Conservation (phyloP, 2,888 invertebrate genomes). For the Cheilosia soror region DNA sequence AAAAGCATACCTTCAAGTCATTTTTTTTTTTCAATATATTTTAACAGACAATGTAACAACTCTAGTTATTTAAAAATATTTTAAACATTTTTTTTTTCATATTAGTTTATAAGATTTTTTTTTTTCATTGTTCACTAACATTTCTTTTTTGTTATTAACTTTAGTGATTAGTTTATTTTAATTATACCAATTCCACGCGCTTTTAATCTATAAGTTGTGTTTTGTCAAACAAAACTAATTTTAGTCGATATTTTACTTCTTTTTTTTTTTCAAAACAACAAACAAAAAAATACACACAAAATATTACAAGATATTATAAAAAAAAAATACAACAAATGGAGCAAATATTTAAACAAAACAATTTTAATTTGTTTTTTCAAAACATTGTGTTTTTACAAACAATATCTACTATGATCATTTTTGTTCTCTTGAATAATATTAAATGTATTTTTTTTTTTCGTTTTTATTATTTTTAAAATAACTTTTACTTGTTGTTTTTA, state of each 20-base stretch:
- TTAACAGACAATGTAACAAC: constrained; percentile 72
- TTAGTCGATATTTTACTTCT: constrained; percentile 85
- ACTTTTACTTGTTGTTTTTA: constrained; percentile 73
- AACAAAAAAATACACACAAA: constrained; percentile 50
- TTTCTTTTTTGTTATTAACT: constrained; percentile 78
- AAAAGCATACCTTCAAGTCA: constrained; percentile 78
- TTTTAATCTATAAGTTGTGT: constrained; percentile 76
- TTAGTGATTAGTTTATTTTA: constrained; percentile 74
- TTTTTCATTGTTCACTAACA: constrained; percentile 76
- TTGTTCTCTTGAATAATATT: constrained; percentile 58
- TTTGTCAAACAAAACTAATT: constrained; percentile 77
- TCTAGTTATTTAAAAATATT: constrained; percentile 71
- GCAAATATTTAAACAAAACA: constrained; percentile 47
- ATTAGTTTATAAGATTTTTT: constrained; percentile 74
- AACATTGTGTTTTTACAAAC: constrained; percentile 65
- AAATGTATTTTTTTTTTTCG: constrained; percentile 61
- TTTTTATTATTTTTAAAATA: constrained; percentile 57
- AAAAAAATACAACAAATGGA: constrained; percentile 41
- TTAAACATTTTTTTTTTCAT: constrained; percentile 73
- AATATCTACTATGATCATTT: constrained; percentile 26
- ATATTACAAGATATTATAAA: constrained; percentile 57
- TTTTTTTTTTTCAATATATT: constrained; percentile 75
- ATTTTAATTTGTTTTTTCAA: constrained; percentile 62
- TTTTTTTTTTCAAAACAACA: constrained; percentile 37
- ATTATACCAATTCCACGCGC: constrained; percentile 80